These are phyloP conservation scores for Lagria hirta DNA, from an alignment of 2,888 invertebrate genomes.

Conservation along the genomic window DNA sequence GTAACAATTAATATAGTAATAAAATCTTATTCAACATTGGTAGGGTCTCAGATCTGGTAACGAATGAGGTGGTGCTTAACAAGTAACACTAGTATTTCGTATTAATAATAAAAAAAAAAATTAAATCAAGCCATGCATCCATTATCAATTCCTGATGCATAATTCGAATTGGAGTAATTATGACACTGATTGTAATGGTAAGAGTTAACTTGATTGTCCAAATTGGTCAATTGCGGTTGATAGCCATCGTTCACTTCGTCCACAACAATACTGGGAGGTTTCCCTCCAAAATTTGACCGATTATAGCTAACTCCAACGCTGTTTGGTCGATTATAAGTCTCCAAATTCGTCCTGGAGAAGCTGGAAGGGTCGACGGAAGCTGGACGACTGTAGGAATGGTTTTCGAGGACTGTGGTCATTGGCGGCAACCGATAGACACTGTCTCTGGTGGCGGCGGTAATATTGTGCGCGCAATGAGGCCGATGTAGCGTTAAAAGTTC, in stretches of 20 bases:
- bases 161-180: constrained; percentile 60
- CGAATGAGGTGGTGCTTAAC: constrained; percentile 40
- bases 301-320: constrained; percentile 40
- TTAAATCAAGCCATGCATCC: constrained; percentile 59
- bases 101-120: constrained; percentile 14
- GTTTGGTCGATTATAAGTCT: constrained; percentile 42
- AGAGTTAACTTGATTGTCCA: constrained; percentile 52
- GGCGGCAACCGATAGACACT: constrained; percentile 47
- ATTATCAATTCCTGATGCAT: constrained; percentile 61
- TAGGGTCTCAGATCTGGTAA: constrained; percentile 51
- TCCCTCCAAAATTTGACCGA: constrained; percentile 30
- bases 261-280: constrained; percentile 56
- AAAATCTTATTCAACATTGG: constrained; percentile 37
- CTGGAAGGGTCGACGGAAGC: constrained; percentile 41
- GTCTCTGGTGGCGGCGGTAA: constrained; percentile 48
- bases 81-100: constrained; percentile 23
- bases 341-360: constrained; percentile 38
- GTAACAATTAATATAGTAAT: constrained; percentile 33
- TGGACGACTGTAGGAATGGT: constrained; percentile 48
- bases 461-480: constrained; percentile 64
- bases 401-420: constrained; percentile 48
- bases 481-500: constrained; percentile 78
- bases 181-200: constrained; percentile 57
- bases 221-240: constrained; percentile 59
- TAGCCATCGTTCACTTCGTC: constrained; percentile 57